Base-by-base conservation (phyloP, 2,113 vertebrate species). In the Microtus richardsoni region DNA sequence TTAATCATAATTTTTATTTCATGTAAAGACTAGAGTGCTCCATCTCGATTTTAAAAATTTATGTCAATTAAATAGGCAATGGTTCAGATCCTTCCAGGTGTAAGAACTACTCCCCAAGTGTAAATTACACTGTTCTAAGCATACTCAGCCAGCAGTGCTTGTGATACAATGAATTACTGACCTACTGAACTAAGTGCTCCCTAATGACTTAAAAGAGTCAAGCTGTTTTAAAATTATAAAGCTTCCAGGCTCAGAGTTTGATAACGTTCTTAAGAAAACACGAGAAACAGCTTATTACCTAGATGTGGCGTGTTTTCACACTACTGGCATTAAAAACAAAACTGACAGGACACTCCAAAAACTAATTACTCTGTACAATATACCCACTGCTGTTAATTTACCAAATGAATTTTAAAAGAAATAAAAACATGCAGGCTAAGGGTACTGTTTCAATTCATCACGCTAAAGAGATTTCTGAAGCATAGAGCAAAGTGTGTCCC, bases 101-200 rank as follows among this genome's bases (percentile, higher is more conserved):
- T 88, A 94, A 85, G 95, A 97, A 96, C 52, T 95, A 90, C 87
- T 97, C 96, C 97, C 96, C 24, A 62, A 93, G 96, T 95, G 94
- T 97, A 94, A 97, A 97, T 97, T 97, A 96, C 21, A 39, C 66
- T 93, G 87, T 85, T 91, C 93, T 96, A 94, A 97, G 93, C 93
- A 71, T 71, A 89, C 93, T 92, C 93, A 96, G 73, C 21, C 94
- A 84, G 86, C 33, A 90, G 84, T 85, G 94, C 94, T 93, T 96
- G 94, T 95, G 95, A 95, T 91, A 91, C 82, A 88, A 64, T 96
- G 94, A 97, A 95, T 96, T 71, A 94, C 91, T 91, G 93, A 91
- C 97, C 94, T 95, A 39, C 74, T 96, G 91, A 71, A 77, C 66
- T 94, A 49, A 93, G 64, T 94, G 89, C 83, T 47, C 95, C 95